Conservation (phyloP, 2,888 invertebrate species). For the Rhogogaster chlorosoma region DNA sequence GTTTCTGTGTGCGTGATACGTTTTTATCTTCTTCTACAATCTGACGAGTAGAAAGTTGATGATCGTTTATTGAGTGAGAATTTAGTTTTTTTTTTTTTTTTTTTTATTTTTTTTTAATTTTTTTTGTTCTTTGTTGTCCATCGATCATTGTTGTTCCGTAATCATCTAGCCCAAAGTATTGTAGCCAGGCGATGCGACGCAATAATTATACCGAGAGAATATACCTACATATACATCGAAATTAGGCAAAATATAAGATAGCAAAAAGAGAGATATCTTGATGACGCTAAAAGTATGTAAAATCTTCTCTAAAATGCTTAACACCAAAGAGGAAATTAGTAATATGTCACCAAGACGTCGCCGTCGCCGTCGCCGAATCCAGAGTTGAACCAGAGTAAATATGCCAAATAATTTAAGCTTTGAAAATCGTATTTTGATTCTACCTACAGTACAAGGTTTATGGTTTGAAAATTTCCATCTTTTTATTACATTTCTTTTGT, state of each 20-base stretch:
- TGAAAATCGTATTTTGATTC: not conserved
- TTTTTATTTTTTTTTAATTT: not conserved
- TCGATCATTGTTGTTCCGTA: not conserved
- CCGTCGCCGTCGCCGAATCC: slow-evolving; percentile 67
- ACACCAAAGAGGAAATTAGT: slow-evolving; percentile 45
- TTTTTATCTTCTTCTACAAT: not conserved
- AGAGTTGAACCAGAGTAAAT: slow-evolving; percentile 67
- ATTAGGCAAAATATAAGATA: not conserved
- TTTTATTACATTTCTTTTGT: not conserved
- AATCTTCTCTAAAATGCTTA: slow-evolving; percentile 39
- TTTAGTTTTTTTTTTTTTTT: not conserved
- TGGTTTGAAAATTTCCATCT: not conserved
- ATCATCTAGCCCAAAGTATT: slow-evolving; percentile 52
- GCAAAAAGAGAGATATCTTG: slow-evolving; percentile 25
- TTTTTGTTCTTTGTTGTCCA: not conserved
- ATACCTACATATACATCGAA: not conserved
- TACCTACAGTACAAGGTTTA: not conserved
- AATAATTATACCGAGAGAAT: slow-evolving; percentile 22
- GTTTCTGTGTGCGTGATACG: not conserved
- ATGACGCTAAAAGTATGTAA: slow-evolving; percentile 19
- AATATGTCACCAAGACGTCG: slow-evolving; percentile 62
- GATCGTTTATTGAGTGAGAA: not conserved
- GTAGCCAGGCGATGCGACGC: slow-evolving; percentile 48
- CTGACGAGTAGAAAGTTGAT: not conserved
- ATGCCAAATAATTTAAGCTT: slow-evolving; percentile 3